Evolutionary conservation across 2,113 vertebrate genomes (phyloP), one percentile per base, ranked within the genome.

Genomic region (Cynocephalus volans): DNA sequence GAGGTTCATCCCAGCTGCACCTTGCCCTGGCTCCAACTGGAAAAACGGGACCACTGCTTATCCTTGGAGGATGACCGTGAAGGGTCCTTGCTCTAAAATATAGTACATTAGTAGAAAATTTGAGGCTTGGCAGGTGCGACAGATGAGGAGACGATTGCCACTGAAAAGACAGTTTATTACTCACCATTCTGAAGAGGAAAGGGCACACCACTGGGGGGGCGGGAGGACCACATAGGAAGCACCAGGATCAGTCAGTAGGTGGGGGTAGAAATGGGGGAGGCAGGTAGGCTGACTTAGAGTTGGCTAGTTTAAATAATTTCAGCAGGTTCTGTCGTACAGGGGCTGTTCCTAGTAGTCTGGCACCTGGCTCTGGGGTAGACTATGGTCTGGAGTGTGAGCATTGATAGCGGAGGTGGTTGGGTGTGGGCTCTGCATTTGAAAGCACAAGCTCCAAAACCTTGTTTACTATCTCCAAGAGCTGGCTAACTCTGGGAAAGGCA

Each of bases 181-280:
- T 56, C 23, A 52, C 26, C 26, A 8, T 24, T 75, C 21, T 19
- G 23, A 17, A 50, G 69, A 83, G 69, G 31, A 67, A 19, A 58
- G 41, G 28, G 4, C 52, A 21, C 6, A 4, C 1, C 23, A 1
- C 4, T 41, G 41, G 41, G 41, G 41, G 41, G 41, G 41, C 4
- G 41, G 41, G 41, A 41, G 41, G 41, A 41, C 41, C n/a, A 8
- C 2, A 1, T 0, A 2, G 64, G 48, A 56, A 41, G 15, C 15
- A 31, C 58, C 33, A 6, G 69, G 9, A 23, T 1, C 23, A 28
- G 19, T 14, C 69, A 28, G 60, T 92, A 58, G 54, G 83, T 0
- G 36, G 14, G 18, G 18, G 33, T 12, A 77, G 60, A 24, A 12
- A 6, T 0, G 1, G 17, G 1, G 0, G 14, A 33, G 41, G 67